Base-by-base conservation (phyloP, 2,113 vertebrate genomes). In the Otus sunia region DNA sequence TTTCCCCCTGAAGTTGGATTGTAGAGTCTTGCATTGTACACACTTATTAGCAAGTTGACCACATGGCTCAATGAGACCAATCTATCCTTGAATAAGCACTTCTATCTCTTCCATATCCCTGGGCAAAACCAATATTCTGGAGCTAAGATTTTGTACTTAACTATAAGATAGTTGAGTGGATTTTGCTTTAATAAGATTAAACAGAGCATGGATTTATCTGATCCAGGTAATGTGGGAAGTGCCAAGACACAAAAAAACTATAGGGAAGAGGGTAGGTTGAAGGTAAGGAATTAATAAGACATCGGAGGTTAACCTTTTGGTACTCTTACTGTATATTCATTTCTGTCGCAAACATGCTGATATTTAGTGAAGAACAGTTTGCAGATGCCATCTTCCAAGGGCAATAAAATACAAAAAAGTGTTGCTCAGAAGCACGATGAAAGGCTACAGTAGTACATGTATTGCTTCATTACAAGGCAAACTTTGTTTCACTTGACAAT, bases 151-250 rank as follows among this genome's bases (percentile, higher is more conserved):
- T 96, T 96, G 89, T 96, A 55, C 88, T 97, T 95, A 95, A 91
- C 81, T 95, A 12, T 77, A 77, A 95, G 93, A 87, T 34, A 95
- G 75, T 88, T 94, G 90, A 97, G 87, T 93, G 92, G 94, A 96
- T 95, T 97, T 98, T 87, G 68, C 82, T 97, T 96, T 94, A 95
- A 94, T 95, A 96, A 96, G 96, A 91, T 96, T 93, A 96, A 97
- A 86, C 50, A 73, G 43, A 95, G 55, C 60, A 67, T 89, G 55
- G 68, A 92, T 97, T 98, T 93, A 95, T 97, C 93, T 97, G 91
- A 96, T 97, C 76, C 85, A 94, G 82, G 95, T 94, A 92, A 90
- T 71, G 59, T 88, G 39, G 90, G 69, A 84, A 91, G 32, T 71
- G 39, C 60, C 66, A 37, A 88, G 86, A 83, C 32, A 77, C 47